Conservation (phyloP, 2,888 invertebrate species). For the Parnassius apollo region DNA sequence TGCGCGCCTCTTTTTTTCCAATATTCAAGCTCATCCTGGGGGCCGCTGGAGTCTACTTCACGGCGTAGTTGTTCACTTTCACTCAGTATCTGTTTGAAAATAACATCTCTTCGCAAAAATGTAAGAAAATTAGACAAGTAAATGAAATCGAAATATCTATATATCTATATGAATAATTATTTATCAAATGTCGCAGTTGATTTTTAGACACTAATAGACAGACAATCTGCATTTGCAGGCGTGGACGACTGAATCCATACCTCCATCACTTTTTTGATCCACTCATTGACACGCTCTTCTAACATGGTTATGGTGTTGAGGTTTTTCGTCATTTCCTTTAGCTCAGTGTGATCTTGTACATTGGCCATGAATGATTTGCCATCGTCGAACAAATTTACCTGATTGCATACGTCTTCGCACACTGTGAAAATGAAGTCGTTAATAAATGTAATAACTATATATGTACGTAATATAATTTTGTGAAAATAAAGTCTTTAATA, state of each 20-base stretch:
- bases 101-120: too few relatives aligned
- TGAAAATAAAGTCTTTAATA: too few relatives aligned
- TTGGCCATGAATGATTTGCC: constrained; percentile 83
- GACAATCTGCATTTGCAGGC: too few relatives aligned
- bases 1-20: constrained; percentile 98
- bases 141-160: too few relatives aligned
- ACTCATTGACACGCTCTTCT: constrained; percentile 87
- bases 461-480: constrained; percentile 32
- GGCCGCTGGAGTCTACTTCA: constrained; percentile 95
- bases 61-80: constrained; percentile 95
- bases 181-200: too few relatives aligned
- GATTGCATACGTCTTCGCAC: constrained; percentile 91
- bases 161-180: too few relatives aligned
- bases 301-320: constrained; percentile 83
- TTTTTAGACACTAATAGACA: too few relatives aligned
- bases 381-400: constrained; percentile 89
- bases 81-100: constrained; percentile 83
- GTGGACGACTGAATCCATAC: constrained; percentile 42
- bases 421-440: constrained; percentile 62
- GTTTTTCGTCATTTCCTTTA: constrained; percentile 86
- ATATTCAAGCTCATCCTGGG: constrained; percentile 96
- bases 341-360: constrained; percentile 83
- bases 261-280: constrained; percentile 91
- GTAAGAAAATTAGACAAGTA: too few relatives aligned
- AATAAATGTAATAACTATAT: too few relatives aligned